Evolutionary conservation across 35 echinoderm and acorn worm species (phyloP), one percentile per base, ranked within the genome.

Genomic region (Apostichopus californicus): DNA sequence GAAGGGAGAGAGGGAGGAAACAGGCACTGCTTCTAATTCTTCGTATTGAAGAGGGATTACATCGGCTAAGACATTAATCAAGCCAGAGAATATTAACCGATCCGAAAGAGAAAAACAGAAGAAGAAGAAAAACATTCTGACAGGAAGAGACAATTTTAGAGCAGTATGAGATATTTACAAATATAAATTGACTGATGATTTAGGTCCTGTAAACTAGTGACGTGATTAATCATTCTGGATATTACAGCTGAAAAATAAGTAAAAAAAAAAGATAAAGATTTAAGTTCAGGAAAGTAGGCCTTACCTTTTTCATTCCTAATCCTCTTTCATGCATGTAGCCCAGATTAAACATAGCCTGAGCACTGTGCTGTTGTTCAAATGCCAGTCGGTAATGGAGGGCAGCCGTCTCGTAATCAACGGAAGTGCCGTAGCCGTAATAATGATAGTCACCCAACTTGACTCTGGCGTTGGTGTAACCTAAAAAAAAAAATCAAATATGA

Each of bases 381-480:
- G 97, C 97, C 78, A 99, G 78, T 77, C 95, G 87, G 90, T 99
- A 99, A 81, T 99, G 97, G 13, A 96, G 77, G 4, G 97, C 97
- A 56, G 97, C 97, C 17, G 95, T 93, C 24, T 99, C 97, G 28
- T 99, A 99, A 58, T 99, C 97, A 6, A 99, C 95, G 34, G 93
- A 93, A 13, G 97, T 99, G 23, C 97, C 97, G 55, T 96, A 95
- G n/a, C 97, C 97, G 84, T 99, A 99, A 78, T 99, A 96, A 92
- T 99, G 97, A 73, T 99, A 99, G 88, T 99, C 97, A 14, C 97
- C 97, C 70, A 99, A 91, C 83, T 99, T 96, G 8, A 99, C 97
- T 81, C 97, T 90, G 26, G 97, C 97, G 95, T 99, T 94, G 91
- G 97, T 95, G 87, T 99, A 99, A 24, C 97, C 97, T 99, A 60